Evolutionary conservation across 1,140 invertebrate species (phyloP), one percentile per base, ranked within the genome.

Genomic region (Chlorops oryzae): DNA sequence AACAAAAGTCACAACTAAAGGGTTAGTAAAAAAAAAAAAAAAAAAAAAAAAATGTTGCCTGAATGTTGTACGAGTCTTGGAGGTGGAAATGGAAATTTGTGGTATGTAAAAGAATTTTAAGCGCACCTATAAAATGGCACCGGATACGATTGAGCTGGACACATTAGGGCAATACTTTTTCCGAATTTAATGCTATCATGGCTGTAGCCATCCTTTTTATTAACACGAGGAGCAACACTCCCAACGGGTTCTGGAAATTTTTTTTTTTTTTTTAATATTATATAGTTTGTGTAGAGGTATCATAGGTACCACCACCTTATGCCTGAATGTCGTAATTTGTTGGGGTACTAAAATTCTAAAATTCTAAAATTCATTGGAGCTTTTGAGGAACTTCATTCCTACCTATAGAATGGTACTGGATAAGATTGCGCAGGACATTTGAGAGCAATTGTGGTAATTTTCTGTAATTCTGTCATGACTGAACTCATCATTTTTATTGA

Each of bases 401-500:
- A 82, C 80, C 80, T 80, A 75, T 78, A 77, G 50, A 74, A 53
- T 43, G 80, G 80, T 56, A 81, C 76, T 45, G 83, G 83, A 73
- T 76, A 85, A 12, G 79, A 80, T 73, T 84, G 81, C 24, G 80
- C 80, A 17, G 80, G 81, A 73, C 82, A 84, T 43, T 79, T 72
- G 40, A 83, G 70, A 46, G 83, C 79, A 40, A 78, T 73, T 4
- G 65, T 68, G 28, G n/a, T 69, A 52, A n/a, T 58, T 65, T 38
- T 34, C 48, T 5, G 34, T 51, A n/a, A 64, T 56, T 12, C 59
- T 74, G 61, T 83, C 82, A 46, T 80, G 82, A 59, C 82, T 81
- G 74, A 82, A 84, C 70, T 83, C 78, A 67, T 87, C 84, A 52
- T 83, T 82, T 50, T 80, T 81, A 45, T 82, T 84, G 59, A 90